Evolutionary conservation across 2,888 invertebrate species (phyloP), one percentile per base, ranked within the genome.

Genomic region (Epistrophe grossulariae): DNA sequence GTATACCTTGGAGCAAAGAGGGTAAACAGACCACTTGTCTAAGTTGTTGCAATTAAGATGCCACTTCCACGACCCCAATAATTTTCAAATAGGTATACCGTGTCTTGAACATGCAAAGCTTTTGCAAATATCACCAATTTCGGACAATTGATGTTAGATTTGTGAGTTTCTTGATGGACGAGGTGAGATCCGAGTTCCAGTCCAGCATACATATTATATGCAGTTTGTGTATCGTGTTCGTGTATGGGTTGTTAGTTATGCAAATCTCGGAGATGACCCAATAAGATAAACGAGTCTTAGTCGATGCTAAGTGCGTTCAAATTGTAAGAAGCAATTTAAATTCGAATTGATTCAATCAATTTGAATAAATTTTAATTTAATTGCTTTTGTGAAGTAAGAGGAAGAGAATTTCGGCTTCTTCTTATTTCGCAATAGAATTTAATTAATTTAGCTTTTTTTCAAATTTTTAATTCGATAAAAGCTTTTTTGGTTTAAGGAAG

Each of bases 51-150:
- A 85, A 81, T 85, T 85, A 81, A 85, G 73, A 81, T 81, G 78
- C 70, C 78, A 81, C 78, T 78, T 68, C 48, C 72, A 85, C 84
- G 84, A 77, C 81, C 81, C 81, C 72, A 73, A 85, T 85, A 85
- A 85, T 74, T 85, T 81, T 19, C 48, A 35, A 31, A 62, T 38
- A 35, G 6, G 31, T 31, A n/a, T n/a, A 59, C 59, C 38, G 35
- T 35, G 38, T 64, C 6, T 64, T 31, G 31, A 64, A 72, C 55
- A 66, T 71, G 70, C 35, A 15, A 48, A 35, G 59, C 35, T 40
- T 70, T 70, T 45, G 15, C 48, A 79, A 73, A 70, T 79, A 70
- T 79, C 35, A 50, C 79, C n/a, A 48, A 84, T 64, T 57, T 64
- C 38, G 24, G 48, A 19, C 64, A 79, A 74, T 70, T 70, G 81